Evolutionary conservation across 1,140 invertebrate genomes (phyloP).

Genomic region (Babylonia areolata): DNA sequence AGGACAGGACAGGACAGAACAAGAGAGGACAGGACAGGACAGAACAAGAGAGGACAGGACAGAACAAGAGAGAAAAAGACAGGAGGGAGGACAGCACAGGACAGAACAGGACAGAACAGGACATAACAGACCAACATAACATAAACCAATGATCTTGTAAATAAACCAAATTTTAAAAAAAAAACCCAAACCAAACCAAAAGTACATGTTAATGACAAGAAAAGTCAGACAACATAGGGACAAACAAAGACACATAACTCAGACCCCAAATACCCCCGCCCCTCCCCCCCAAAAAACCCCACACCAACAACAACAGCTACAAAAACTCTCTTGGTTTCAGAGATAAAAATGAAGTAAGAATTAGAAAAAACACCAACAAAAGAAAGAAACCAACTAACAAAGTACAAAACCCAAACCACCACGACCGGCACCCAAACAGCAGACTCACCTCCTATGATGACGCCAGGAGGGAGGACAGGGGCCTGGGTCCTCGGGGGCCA

Average conservation of each 20-base stretch:
- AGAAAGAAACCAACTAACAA: not conserved
- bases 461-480: not conserved
- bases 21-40: not conserved
- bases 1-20: not conserved
- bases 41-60: not conserved
- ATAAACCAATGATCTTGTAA: not conserved
- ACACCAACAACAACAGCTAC: too few relatives aligned
- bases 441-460: conserved; percentile 6
- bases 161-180: not conserved
- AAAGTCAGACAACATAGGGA: too few relatives aligned
- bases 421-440: not conserved
- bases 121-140: not conserved
- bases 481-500: not conserved
- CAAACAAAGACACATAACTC: conserved; percentile 27
- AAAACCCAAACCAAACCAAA: not conserved
- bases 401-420: not conserved
- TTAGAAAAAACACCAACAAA: not conserved
- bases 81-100: not conserved
- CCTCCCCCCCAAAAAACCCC: too few relatives aligned
- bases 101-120: not conserved
- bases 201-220: not conserved
- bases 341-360: too few relatives aligned
- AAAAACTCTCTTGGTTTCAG: too few relatives aligned
- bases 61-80: not conserved
- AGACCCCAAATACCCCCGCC: not conserved